Percentiles rank a stretch among this genome's conserved stretches.
Evolutionary conservation across 2,797 vertebrate species (phyloP).

Genomic region (Jordanella pulchra): DNA sequence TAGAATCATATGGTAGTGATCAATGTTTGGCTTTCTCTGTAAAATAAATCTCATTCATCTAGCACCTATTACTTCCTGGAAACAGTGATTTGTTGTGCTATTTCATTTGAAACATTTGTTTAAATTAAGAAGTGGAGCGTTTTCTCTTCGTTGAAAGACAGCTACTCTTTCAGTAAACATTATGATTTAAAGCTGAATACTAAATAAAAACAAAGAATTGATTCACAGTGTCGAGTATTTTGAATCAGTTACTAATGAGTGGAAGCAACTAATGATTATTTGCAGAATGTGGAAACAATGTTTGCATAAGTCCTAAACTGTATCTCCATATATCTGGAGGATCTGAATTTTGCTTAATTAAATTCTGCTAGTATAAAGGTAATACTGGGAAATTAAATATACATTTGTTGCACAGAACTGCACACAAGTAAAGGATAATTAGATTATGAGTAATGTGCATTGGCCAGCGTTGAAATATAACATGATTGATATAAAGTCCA

Average conservation of each 20-base stretch:
- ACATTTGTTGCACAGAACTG: slow-evolving; percentile 21
- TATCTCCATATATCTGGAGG: slow-evolving; percentile 2
- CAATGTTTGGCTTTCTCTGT: slow-evolving; percentile 1
- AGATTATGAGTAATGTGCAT: slow-evolving; percentile 29
- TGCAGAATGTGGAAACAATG: slow-evolving; percentile 10
- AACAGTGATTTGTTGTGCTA: slow-evolving; percentile 16
- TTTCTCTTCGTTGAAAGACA: background rate
- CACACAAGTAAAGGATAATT: slow-evolving; percentile 18
- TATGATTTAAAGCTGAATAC: too few species aligned
- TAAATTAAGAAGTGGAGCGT: background rate
- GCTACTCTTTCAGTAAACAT: background rate
- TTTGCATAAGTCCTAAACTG: slow-evolving; percentile 24
- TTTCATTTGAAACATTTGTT: slow-evolving; percentile 2
- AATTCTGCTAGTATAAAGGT: slow-evolving; percentile 22
- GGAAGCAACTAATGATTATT: slow-evolving; percentile 18
- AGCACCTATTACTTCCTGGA: slow-evolving; percentile 18
- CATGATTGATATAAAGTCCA: slow-evolving; percentile 8
- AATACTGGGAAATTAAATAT: slow-evolving; percentile 33
- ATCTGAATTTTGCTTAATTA: slow-evolving; percentile 22
- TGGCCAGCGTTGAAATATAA: slow-evolving; percentile 16
- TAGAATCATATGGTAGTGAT: slow-evolving; percentile 41
- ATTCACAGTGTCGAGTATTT: background rate
- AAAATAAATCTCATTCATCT: background rate
- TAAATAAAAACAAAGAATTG: slow-evolving; percentile 1
- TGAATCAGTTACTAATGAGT: background rate